A percentile compares a stretch with the other conserved stretches of the same genome.
Evolutionary conservation across 2,797 vertebrate species (phyloP).

Genomic region (Pangasius macronema): DNA sequence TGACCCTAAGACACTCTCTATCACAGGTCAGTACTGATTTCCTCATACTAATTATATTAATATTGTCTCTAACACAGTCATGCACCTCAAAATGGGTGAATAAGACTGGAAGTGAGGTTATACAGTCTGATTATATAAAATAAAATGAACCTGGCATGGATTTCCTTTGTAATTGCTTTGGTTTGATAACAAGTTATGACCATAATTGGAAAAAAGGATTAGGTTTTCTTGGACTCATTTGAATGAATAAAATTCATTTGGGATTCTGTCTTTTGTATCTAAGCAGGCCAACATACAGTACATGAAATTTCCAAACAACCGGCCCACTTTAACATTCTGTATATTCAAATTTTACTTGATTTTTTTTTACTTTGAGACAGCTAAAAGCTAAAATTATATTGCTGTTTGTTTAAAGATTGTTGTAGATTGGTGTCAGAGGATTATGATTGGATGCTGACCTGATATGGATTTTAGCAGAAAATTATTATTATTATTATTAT

Average conservation of each 20-base stretch:
- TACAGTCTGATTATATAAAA: background rate
- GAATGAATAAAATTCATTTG: no score
- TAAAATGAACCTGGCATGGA: background rate
- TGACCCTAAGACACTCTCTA: constrained; percentile 91
- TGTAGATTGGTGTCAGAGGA: background rate
- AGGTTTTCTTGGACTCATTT: background rate
- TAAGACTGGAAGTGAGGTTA: constrained; percentile 7
- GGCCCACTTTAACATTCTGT: background rate
- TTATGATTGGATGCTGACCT: background rate
- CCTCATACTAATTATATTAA: background rate
- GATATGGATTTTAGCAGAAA: background rate
- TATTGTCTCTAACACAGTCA: background rate
- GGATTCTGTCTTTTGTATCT: background rate
- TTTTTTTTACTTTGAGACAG: background rate
- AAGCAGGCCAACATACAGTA: background rate
- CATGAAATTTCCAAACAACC: background rate
- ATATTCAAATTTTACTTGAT: background rate
- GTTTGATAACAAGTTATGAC: constrained; percentile 11
- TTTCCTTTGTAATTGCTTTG: constrained; percentile 3
- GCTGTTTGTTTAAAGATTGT: background rate
- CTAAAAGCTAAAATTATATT: background rate
- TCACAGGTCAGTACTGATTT: constrained; percentile 84
- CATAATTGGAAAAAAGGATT: constrained; percentile 63
- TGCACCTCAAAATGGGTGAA: background rate
- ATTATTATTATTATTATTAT: background rate